These are phyloP conservation scores for Centropristis striata DNA, from an alignment of 2,113 vertebrate species.

Conservation along the genomic window DNA sequence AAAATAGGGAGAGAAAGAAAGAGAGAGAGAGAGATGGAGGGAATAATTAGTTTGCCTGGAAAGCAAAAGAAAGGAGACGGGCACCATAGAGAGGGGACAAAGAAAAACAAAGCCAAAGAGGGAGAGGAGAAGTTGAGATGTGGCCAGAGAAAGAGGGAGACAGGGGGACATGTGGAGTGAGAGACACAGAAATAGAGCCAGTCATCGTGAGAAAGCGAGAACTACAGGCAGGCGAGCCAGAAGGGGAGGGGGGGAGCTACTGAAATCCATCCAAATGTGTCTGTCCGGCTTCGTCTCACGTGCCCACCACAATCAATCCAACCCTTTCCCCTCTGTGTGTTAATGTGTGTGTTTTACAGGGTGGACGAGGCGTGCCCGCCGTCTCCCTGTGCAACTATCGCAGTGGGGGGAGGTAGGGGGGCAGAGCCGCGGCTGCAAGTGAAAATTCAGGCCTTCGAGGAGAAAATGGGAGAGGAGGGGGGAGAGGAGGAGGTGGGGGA, in stretches of 20 bases:
- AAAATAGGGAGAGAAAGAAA: constrained; percentile 3
- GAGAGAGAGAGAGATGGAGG: not conserved
- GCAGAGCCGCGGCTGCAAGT: constrained; percentile 87
- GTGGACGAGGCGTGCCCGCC: constrained; percentile 44
- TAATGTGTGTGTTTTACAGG: constrained; percentile 36
- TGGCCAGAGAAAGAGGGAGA: not conserved
- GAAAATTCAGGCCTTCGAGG: constrained; percentile 89
- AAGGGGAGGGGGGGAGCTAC: not conserved
- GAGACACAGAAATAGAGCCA: constrained; percentile 19
- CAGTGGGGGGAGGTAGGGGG: constrained; percentile 56
- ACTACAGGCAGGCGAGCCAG: constrained; percentile 8
- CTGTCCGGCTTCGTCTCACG: constrained; percentile 22
- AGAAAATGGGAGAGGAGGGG: constrained; percentile 83
- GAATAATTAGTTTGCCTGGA: constrained; percentile 18
- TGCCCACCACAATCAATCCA: not conserved
- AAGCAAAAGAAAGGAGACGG: constrained; percentile 17
- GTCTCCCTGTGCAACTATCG: constrained; percentile 59
- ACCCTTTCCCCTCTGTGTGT: constrained; percentile 7
- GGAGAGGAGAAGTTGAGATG: constrained; percentile 12
- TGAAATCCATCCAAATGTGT: constrained; percentile 33
- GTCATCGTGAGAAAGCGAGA: constrained; percentile 16
- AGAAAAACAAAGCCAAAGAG: constrained; percentile 7
- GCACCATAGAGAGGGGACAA: not conserved
- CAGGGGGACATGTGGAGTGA: not conserved
- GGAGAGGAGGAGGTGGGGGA: constrained; percentile 75